These are phyloP conservation scores for Cavia aperea DNA, from an alignment of 2,113 vertebrate species.

Conservation along the genomic window DNA sequence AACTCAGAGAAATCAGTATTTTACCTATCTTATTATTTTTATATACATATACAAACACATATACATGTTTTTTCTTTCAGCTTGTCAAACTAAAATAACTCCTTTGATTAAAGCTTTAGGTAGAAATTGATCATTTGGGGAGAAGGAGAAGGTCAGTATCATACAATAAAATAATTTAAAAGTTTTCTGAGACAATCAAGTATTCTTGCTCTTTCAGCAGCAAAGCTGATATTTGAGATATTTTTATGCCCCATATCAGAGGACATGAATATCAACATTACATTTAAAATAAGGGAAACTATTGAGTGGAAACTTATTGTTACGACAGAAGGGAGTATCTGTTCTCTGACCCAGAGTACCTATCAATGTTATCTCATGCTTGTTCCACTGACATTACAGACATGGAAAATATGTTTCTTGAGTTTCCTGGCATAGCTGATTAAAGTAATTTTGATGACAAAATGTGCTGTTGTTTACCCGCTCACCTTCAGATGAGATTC, in stretches of 20 bases:
- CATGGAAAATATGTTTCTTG: not conserved
- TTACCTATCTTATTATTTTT: too few relatives aligned
- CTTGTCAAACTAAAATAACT: not conserved
- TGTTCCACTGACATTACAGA: not conserved
- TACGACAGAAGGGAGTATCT: not conserved
- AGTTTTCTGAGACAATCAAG: not conserved
- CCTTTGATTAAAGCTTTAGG: not conserved
- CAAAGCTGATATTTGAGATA: not conserved
- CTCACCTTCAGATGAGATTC: not conserved
- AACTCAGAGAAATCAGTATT: too few relatives aligned
- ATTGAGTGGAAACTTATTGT: constrained; percentile 2
- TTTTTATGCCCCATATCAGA: not conserved
- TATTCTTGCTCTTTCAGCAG: not conserved
- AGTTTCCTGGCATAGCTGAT: not conserved
- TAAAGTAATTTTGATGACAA: not conserved
- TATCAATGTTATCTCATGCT: not conserved
- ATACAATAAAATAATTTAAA: not conserved
- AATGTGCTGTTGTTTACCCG: not conserved
- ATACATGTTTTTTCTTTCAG: too few relatives aligned
- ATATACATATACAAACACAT: too few relatives aligned
- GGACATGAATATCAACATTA: not conserved
- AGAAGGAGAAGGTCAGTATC: too few relatives aligned
- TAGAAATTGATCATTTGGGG: not conserved
- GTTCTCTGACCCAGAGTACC: not conserved
- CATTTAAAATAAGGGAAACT: not conserved